phyloP scores from a whole-genome alignment of 2,113 vertebrate species.

The Apodemus speciosus region DNA sequence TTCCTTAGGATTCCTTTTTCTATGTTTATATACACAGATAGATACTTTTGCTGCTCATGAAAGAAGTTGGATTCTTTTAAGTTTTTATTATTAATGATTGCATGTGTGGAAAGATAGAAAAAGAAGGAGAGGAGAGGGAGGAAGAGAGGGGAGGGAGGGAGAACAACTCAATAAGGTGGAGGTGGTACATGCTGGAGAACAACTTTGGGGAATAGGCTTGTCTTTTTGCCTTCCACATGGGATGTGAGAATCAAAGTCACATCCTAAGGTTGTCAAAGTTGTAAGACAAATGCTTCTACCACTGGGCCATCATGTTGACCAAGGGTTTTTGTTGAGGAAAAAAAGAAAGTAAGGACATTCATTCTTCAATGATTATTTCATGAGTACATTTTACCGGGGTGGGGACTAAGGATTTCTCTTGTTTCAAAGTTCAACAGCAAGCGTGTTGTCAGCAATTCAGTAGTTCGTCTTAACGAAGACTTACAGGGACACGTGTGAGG shows the following conservation, averaged over 20 bases:
- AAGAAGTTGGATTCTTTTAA: constrained; percentile 16
- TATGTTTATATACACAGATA: background rate
- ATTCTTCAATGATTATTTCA: constrained; percentile 33
- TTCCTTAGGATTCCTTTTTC: background rate
- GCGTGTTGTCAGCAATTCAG: background rate
- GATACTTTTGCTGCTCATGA: background rate
- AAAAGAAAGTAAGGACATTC: background rate
- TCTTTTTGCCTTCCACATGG: background rate
- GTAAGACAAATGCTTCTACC: background rate
- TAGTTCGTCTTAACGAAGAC: constrained; percentile 1
- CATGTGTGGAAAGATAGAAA: background rate
- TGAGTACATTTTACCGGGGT: constrained; percentile 17
- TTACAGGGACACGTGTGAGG: background rate
- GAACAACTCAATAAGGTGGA: background rate
- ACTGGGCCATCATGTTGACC: background rate
- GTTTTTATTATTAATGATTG: background rate
- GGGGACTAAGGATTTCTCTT: constrained; percentile 11
- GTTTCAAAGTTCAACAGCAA: background rate
- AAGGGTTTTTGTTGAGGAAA: background rate
- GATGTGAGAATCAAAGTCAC: background rate
- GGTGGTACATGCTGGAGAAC: too few relatives aligned
- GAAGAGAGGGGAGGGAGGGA: background rate
- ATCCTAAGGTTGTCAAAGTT: background rate
- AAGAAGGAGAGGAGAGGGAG: background rate
- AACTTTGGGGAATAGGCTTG: background rate